phyloP scores from a whole-genome alignment of 2,797 vertebrate genomes.

The Crocodylus rhombifer region DNA sequence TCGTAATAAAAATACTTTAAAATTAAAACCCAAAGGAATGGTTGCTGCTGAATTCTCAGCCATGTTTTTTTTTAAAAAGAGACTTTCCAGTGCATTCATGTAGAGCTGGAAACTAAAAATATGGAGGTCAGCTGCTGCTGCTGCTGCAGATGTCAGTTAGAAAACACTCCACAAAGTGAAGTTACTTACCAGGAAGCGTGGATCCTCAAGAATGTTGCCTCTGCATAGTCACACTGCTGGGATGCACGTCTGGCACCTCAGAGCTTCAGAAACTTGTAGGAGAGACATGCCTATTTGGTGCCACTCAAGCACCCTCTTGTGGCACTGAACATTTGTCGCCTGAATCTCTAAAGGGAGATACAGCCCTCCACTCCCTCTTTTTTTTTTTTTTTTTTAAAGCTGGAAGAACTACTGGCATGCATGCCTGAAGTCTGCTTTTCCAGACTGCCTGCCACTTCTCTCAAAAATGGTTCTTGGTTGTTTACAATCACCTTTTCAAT shows the following conservation, averaged over 20 bases:
- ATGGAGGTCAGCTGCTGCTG: neutral
- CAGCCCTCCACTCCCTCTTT: neutral
- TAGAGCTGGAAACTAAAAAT: fast-evolving
- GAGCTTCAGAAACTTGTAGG: conserved; percentile 7
- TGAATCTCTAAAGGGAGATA: neutral
- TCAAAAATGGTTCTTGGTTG: neutral
- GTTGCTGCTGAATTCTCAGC: fast-evolving
- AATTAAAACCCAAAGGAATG: fast-evolving
- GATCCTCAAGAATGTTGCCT: conserved; percentile 26
- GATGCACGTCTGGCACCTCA: conserved; percentile 15
- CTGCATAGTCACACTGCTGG: conserved; percentile 15
- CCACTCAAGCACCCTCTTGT: conserved; percentile 67
- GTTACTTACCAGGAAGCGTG: conserved; percentile 62
- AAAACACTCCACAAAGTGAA: conserved; percentile 13
- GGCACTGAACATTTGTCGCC: conserved; percentile 32
- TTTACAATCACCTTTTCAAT: neutral
- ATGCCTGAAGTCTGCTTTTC: neutral
- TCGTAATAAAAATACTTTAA: neutral
- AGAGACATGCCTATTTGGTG: neutral
- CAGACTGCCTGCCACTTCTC: neutral
- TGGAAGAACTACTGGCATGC: neutral
- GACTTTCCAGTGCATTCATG: neutral
- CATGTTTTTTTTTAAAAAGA: fast-evolving
- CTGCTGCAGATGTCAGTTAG: conserved; percentile 24
- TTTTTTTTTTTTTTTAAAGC: neutral